These are phyloP conservation scores for Spinus olivaceus DNA, from an alignment of 2,797 vertebrate species.

Conservation along the genomic window DNA sequence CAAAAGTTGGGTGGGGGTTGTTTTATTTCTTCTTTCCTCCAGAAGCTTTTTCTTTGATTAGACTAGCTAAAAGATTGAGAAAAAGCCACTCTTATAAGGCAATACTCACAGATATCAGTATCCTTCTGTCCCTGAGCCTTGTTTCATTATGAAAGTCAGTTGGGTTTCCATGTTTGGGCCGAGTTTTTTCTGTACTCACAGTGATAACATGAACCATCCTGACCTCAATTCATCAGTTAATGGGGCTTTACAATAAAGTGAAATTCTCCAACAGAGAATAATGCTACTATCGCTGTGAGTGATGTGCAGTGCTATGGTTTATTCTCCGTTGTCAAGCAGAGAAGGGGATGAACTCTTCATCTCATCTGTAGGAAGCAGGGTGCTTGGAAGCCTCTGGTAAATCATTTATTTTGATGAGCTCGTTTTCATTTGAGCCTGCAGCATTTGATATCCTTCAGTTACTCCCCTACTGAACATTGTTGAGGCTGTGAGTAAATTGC, in stretches of 20 bases:
- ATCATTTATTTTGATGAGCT: constrained; percentile 51
- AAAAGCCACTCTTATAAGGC: not conserved
- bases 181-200: not conserved
- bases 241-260: constrained; percentile 14
- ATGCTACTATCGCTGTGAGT: not conserved
- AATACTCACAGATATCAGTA: not conserved
- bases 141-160: not conserved
- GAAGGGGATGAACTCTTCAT: constrained; percentile 39
- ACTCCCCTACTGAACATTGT: not conserved
- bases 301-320: not conserved
- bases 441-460: constrained; percentile 20
- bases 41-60: not conserved
- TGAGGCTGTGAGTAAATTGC: constrained; percentile 15
- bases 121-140: not conserved
- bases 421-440: not conserved
- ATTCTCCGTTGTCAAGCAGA: constrained; percentile 44
- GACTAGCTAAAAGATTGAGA: not conserved
- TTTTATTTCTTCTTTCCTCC: not conserved
- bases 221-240: constrained; percentile 48
- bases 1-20: not conserved
- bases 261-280: constrained; percentile 42
- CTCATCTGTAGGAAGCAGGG: constrained; percentile 30
- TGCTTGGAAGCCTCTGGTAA: constrained; percentile 41
- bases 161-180: constrained; percentile 18
- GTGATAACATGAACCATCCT: not conserved